A percentile compares a stretch with the other conserved stretches of the same genome.
These are phyloP conservation scores for Motacilla alba DNA, from an alignment of 2,113 vertebrate species.

Conservation along the genomic window DNA sequence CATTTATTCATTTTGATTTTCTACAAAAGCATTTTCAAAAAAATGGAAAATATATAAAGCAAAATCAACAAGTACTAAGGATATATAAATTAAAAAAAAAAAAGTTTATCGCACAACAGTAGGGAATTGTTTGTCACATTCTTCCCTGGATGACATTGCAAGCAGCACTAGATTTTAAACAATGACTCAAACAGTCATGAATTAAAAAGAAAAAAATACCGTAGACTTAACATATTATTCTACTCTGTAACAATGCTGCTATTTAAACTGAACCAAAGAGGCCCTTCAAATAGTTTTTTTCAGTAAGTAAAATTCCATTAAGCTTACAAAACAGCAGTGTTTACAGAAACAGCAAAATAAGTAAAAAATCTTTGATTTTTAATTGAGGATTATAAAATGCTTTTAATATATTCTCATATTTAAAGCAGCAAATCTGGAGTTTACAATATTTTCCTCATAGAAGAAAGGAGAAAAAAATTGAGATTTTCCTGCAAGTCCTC, in stretches of 20 bases:
- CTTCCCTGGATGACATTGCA: background rate
- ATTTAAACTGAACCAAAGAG: constrained; percentile 8
- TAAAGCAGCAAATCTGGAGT: background rate
- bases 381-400: background rate
- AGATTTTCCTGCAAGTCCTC: background rate
- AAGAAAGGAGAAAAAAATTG: background rate
- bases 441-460: background rate
- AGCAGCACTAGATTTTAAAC: constrained; percentile 45
- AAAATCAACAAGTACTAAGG: background rate
- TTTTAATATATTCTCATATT: background rate
- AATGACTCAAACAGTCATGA: constrained; percentile 27
- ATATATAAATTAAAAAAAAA: background rate
- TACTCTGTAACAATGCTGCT: background rate
- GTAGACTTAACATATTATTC: constrained; percentile 8
- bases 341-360: background rate
- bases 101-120: background rate
- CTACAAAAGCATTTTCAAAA: background rate
- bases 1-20: background rate
- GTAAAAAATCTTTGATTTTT: background rate
- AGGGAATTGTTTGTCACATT: background rate
- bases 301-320: constrained; percentile 5
- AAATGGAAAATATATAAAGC: background rate
- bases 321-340: background rate
- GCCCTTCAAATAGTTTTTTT: background rate
- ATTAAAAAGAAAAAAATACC: background rate